Evolutionary conservation across 2,113 vertebrate genomes (phyloP).

Genomic region (Coturnix japonica): DNA sequence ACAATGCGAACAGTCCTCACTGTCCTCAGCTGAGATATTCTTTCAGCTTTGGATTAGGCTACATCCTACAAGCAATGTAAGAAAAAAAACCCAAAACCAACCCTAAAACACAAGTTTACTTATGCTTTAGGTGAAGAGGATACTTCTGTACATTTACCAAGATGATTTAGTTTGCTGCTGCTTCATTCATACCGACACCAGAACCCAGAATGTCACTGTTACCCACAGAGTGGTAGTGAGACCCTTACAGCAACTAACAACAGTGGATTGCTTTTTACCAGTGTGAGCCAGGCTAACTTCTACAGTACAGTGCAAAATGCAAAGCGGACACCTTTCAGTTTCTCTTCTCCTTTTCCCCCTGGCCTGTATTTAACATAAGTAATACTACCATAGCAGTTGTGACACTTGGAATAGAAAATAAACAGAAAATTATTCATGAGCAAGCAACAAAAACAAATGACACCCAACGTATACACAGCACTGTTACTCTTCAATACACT

Average conservation of each 20-base stretch:
- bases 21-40: background rate
- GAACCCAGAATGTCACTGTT: background rate
- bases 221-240: background rate
- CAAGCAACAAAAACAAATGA: background rate
- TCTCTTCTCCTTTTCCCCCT: slow-evolving; percentile 8
- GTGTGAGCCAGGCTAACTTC: background rate
- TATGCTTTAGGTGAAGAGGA: background rate
- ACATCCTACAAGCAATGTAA: background rate
- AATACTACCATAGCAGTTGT: background rate
- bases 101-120: background rate
- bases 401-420: background rate
- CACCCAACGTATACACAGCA: background rate
- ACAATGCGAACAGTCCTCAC: background rate
- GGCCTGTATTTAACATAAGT: background rate
- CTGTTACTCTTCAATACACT: background rate
- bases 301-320: background rate
- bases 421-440: background rate
- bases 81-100: background rate
- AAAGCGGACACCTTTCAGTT: slow-evolving; percentile 15
- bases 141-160: background rate
- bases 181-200: background rate
- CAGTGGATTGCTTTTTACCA: background rate
- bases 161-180: background rate
- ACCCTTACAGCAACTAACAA: background rate
- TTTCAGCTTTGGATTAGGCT: background rate